These are phyloP conservation scores for Todus mexicanus DNA, from an alignment of 2,797 vertebrate species.

Conservation along the genomic window DNA sequence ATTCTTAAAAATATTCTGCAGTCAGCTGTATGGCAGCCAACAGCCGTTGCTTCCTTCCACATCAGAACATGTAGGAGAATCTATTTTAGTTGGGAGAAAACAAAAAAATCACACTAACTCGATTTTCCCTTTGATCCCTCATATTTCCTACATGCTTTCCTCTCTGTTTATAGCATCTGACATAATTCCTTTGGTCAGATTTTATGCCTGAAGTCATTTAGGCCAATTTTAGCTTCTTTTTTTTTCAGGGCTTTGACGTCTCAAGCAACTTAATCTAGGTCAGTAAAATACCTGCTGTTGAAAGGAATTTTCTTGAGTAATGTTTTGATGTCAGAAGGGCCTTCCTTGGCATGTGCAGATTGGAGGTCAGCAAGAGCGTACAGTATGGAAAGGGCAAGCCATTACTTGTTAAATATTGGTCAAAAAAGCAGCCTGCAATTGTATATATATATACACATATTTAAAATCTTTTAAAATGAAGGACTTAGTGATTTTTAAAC, in stretches of 20 bases:
- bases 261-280: conserved; percentile 68
- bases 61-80: conserved; percentile 9
- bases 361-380: conserved; percentile 10
- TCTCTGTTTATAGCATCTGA: conserved; percentile 58
- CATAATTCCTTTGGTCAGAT: conserved; percentile 65
- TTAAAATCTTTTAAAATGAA: not conserved
- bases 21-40: not conserved
- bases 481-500: not conserved
- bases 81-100: conserved; percentile 17
- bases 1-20: not conserved
- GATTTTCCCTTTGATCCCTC: conserved; percentile 34
- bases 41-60: conserved; percentile 6
- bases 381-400: not conserved
- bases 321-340: conserved; percentile 63
- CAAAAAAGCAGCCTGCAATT: conserved; percentile 18
- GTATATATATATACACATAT: not conserved
- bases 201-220: conserved; percentile 59
- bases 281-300: conserved; percentile 66
- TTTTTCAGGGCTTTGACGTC: conserved; percentile 61
- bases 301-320: conserved; percentile 70
- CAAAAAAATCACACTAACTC: conserved; percentile 28
- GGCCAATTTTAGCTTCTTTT: conserved; percentile 47
- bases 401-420: not conserved
- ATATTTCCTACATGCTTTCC: conserved; percentile 30
- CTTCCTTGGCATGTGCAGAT: conserved; percentile 40